Conservation (phyloP, 1,140 invertebrate genomes). For the Cotesia chilonis region DNA sequence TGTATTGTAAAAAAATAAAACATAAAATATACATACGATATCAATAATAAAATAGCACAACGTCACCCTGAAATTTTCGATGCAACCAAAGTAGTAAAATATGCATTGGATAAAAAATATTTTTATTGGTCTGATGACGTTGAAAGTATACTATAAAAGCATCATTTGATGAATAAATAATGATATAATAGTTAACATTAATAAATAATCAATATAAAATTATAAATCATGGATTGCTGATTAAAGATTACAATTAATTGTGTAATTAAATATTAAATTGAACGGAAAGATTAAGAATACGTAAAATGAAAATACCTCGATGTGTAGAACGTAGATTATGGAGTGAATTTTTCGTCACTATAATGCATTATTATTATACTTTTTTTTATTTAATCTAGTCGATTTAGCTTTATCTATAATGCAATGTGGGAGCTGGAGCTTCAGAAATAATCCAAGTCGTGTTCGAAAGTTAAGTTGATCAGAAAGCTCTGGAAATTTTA, state of each 20-base stretch:
- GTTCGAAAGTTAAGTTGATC: no score
- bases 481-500: no score
- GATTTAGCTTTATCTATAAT: not conserved
- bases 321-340: slow-evolving; percentile 1
- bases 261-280: slow-evolving; percentile 8
- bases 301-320: slow-evolving; percentile 14
- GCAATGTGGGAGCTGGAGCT: slow-evolving; percentile 12
- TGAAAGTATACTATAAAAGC: not conserved
- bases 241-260: not conserved
- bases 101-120: slow-evolving; percentile 10
- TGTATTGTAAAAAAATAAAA: not conserved
- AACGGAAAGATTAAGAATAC: not conserved
- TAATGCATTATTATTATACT: not conserved
- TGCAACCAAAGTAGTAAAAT: not conserved
- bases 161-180: not conserved
- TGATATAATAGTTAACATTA: not conserved
- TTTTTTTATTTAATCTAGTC: slow-evolving; percentile 4
- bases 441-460: no score
- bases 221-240: not conserved
- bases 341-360: not conserved
- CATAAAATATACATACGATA: not conserved
- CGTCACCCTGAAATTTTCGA: not conserved
- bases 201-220: no score
- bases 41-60: not conserved
- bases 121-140: slow-evolving; percentile 9